Conservation (phyloP, 2,113 vertebrate genomes). For the Eulemur macaco region DNA sequence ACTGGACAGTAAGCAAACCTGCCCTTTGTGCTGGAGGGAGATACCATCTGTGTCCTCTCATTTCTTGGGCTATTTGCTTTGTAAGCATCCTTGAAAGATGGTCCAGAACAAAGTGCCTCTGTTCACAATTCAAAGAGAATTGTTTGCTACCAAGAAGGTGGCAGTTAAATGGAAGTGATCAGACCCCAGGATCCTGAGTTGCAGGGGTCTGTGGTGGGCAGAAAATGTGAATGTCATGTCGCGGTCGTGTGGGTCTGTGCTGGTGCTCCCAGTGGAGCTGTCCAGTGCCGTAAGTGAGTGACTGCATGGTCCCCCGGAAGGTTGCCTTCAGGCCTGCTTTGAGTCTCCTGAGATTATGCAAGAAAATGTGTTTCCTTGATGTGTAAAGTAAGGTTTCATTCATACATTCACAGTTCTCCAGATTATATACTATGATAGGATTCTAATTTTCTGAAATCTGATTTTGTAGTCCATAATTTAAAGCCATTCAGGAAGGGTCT, state of each 20-base stretch:
- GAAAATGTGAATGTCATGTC: neutral
- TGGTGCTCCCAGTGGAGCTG: neutral
- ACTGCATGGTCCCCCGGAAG: neutral
- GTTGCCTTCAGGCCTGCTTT: neutral
- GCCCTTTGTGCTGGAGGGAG: neutral
- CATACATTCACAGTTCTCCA: neutral
- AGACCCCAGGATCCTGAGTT: neutral
- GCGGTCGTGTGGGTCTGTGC: too few relatives aligned
- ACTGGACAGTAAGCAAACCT: neutral
- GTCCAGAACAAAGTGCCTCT: neutral
- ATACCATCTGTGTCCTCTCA: neutral
- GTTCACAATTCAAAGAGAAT: neutral
- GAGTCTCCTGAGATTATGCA: neutral
- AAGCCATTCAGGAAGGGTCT: neutral
- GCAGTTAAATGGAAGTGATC: neutral
- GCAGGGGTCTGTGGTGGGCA: neutral
- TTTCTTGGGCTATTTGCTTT: neutral
- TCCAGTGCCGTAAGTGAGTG: rapidly evolving
- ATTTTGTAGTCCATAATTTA: neutral
- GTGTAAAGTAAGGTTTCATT: neutral
- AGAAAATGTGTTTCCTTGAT: neutral
- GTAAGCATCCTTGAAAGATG: neutral
- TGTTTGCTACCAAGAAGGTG: neutral
- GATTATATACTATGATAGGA: neutral
- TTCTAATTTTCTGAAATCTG: neutral